These are phyloP conservation scores for Thymallus thymallus DNA, from an alignment of 2,113 vertebrate species.

Conservation along the genomic window DNA sequence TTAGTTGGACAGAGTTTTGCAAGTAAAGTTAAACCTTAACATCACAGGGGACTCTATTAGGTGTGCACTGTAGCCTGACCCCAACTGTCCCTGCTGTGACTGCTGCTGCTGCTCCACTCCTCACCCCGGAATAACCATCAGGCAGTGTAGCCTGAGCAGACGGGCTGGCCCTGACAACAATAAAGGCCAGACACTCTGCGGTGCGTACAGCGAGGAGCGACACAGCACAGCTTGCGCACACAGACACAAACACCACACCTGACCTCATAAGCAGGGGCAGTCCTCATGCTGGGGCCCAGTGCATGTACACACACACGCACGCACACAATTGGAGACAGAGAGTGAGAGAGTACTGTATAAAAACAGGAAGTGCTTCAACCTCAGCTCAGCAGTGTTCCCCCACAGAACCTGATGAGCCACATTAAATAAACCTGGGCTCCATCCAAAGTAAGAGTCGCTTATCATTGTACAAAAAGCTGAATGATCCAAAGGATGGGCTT, in stretches of 20 bases:
- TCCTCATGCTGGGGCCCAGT: background rate
- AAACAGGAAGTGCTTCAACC: background rate
- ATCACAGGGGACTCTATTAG: constrained; percentile 46
- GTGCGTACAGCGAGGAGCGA: constrained; percentile 8
- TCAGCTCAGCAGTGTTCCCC: background rate
- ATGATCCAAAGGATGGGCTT: constrained; percentile 53
- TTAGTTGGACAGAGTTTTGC: constrained; percentile 52
- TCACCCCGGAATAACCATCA: constrained; percentile 34
- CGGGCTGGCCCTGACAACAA: constrained; percentile 15
- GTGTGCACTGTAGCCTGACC: constrained; percentile 25
- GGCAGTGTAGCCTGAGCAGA: constrained; percentile 33
- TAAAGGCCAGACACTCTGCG: constrained; percentile 14
- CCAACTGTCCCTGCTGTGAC: background rate
- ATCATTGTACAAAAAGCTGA: constrained; percentile 51
- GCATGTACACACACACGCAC: background rate
- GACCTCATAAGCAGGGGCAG: background rate
- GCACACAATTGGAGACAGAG: background rate
- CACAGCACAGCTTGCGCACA: constrained; percentile 2
- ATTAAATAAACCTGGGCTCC: background rate
- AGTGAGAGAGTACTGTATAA: background rate
- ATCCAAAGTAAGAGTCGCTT: constrained; percentile 23
- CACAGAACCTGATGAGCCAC: background rate
- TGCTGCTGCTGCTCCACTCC: background rate
- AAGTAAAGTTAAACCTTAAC: constrained; percentile 53
- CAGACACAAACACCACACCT: background rate